phyloP scores from a whole-genome alignment of 2,113 vertebrate species.

The Corythaixoides concolor region DNA sequence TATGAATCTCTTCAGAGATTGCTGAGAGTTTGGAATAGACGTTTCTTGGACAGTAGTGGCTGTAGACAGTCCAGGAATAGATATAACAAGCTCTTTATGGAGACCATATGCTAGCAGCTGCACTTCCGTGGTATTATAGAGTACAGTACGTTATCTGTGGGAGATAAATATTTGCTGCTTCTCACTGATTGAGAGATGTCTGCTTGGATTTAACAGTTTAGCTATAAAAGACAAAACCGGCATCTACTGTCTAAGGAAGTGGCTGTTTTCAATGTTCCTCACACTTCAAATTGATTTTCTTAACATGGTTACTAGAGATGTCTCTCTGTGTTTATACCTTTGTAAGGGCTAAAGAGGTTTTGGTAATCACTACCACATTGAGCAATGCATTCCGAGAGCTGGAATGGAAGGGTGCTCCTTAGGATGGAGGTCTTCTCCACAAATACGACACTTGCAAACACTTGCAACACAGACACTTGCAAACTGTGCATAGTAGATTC shows the following conservation, averaged over 20 bases:
- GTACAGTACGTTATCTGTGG: background rate
- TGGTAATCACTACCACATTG: accelerated
- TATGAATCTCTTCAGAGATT: background rate
- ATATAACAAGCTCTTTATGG: background rate
- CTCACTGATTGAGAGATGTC: accelerated
- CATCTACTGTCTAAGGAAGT: background rate
- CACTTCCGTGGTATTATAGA: background rate
- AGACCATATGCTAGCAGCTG: background rate
- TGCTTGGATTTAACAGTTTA: background rate
- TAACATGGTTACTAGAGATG: background rate
- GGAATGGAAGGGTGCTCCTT: background rate
- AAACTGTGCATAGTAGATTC: background rate
- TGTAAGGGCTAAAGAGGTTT: background rate
- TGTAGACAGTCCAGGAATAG: background rate
- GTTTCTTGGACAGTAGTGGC: background rate
- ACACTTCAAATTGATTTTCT: background rate
- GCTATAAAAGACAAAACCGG: background rate
- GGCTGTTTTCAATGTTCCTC: background rate
- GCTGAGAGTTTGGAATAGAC: background rate
- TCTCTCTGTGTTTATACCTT: background rate
- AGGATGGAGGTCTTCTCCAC: background rate
- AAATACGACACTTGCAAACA: too few relatives aligned
- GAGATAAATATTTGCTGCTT: background rate
- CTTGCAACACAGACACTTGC: too few relatives aligned
- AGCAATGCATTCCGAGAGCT: background rate